Evolutionary conservation across 2,888 invertebrate genomes (phyloP), one percentile per base, ranked within the genome.

Genomic region (Lordiphosa andalusiaca): DNA sequence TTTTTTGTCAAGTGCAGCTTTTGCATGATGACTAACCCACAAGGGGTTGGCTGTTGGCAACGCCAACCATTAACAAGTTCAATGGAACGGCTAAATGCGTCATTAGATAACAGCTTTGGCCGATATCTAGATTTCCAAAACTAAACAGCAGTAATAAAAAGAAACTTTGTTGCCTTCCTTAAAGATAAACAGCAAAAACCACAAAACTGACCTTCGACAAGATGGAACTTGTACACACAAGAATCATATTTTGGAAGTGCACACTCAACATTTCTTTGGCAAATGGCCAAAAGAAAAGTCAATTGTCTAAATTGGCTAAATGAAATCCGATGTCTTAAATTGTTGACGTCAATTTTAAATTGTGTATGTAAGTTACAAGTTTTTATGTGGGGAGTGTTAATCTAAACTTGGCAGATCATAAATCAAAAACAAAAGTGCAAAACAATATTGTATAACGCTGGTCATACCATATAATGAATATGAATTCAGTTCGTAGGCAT

Each of bases 201-300:
- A 35, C 23, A 57, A 19, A 75, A 73, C 76, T 77, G 81, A 77
- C 84, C 77, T 77, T 65, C 70, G 73, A 65, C 80, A 75, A 44
- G 48, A 21, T 38, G 37, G 33, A 46, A 59, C 48, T 35, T 48
- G 16, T 37, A 12, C 36, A 25, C 36, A 23, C 38, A 39, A 48
- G 55, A 35, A 44, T 7, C 23, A 21, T 39, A 39, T 52, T 44
- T 52, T 60, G 52, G 51, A 59, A 52, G 52, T 40, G 39, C 25
- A 44, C 36, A 25, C 3, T n/a, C 4, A 16, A 9, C 7, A 39
- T 39, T 44, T n/a, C 10, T 3, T 33, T 44, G 44, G 44, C 44
- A 16, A 6, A 16, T 44, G 25, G 44, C 44, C 44, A 23, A 44
- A 9, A 30, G 9, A 10, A 30, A 9, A 30, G 30, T 30, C 9